Percentiles rank a stretch among this genome's conserved stretches.
phyloP scores from a whole-genome alignment of 1,140 invertebrate genomes.

The Rhagoletis zephyria region DNA sequence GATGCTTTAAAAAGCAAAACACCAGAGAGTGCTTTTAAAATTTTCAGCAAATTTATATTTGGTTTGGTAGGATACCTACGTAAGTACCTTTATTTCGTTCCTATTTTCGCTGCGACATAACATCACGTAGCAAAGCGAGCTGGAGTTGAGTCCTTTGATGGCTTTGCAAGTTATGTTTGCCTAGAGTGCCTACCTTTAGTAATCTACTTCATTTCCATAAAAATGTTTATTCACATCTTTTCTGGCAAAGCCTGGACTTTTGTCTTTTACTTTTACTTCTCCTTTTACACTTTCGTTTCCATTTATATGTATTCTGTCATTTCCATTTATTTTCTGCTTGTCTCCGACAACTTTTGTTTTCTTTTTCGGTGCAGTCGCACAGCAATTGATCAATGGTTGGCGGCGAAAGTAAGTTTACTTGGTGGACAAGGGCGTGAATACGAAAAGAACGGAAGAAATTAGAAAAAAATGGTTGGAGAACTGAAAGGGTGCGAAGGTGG shows the following conservation, averaged over 20 bases:
- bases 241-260: neutral
- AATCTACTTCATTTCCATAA: conserved; percentile 52
- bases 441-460: neutral
- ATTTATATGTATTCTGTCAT: conserved; percentile 17
- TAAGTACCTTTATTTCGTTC: too few relatives aligned
- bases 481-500: neutral
- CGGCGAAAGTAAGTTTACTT: conserved; percentile 9
- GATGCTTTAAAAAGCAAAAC: neutral
- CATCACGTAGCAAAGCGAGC: neutral
- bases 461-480: neutral
- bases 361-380: neutral
- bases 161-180: conserved; percentile 38
- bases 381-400: conserved; percentile 14
- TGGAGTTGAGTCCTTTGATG: conserved; percentile 37
- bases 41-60: neutral
- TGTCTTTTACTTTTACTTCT: neutral
- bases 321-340: neutral
- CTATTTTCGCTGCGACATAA: neutral
- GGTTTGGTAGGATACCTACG: too few relatives aligned
- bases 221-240: conserved; percentile 42
- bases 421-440: neutral
- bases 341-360: conserved; percentile 28
- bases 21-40: neutral
- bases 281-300: neutral
- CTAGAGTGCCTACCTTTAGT: conserved; percentile 21